A percentile compares a stretch with the other conserved stretches of the same genome.
These are phyloP conservation scores for Macroteleia sp. DNA, from an alignment of 2,888 invertebrate genomes.

Conservation along the genomic window DNA sequence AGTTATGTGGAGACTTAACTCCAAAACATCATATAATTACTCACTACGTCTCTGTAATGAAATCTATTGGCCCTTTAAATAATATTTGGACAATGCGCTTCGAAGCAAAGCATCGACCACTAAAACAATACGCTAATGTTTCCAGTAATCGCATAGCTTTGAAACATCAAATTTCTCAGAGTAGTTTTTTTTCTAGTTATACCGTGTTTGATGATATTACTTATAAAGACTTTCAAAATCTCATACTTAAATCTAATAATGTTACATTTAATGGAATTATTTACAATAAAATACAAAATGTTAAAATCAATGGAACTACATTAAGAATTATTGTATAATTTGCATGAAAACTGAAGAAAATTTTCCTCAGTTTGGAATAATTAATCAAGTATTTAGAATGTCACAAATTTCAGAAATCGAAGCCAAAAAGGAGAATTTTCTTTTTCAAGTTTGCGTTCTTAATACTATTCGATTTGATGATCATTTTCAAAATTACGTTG, in stretches of 20 bases:
- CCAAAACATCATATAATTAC: no score
- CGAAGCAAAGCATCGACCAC: background rate
- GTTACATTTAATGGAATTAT: no score
- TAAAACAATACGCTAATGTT: constrained; percentile 11
- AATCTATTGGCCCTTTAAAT: no score
- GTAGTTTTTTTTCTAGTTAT: constrained; percentile 14
- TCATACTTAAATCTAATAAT: no score
- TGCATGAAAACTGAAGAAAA: no score
- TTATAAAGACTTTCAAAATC: background rate
- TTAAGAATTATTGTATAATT: no score
- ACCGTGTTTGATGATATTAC: background rate
- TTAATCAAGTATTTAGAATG: no score
- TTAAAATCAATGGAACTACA: no score
- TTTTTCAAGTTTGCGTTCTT: background rate
- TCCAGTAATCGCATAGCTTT: constrained; percentile 37
- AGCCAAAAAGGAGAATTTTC: background rate
- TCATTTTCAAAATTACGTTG: background rate
- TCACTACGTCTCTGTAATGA: no score
- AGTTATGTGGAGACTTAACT: no score
- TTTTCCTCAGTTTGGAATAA: no score
- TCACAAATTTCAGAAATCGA: background rate
- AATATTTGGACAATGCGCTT: constrained; percentile 3
- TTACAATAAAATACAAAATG: no score
- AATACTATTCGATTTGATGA: background rate
- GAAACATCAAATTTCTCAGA: constrained; percentile 37